Percentiles rank a stretch among this genome's conserved stretches.
These are phyloP conservation scores for Aythya baeri DNA, from an alignment of 2,113 vertebrate genomes.

Conservation along the genomic window DNA sequence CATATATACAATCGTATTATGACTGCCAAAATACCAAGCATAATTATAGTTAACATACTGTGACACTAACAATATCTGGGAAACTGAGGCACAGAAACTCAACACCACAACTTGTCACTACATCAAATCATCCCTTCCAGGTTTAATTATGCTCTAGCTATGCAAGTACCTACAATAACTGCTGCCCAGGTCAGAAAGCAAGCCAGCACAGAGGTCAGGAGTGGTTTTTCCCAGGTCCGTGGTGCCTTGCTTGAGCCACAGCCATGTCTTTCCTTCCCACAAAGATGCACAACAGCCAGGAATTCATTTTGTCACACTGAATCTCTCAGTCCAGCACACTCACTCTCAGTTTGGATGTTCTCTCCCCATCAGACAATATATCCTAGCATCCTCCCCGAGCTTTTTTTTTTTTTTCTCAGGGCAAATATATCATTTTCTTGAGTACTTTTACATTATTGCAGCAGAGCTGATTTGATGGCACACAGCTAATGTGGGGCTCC, in stretches of 20 bases:
- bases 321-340: not conserved
- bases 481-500: not conserved
- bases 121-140: not conserved
- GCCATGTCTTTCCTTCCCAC: not conserved
- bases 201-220: not conserved
- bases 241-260: not conserved
- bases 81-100: constrained; percentile 14
- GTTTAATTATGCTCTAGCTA: not conserved
- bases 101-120: not conserved
- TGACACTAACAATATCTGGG: not conserved
- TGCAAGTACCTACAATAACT: not conserved
- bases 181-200: not conserved
- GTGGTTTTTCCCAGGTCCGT: not conserved
- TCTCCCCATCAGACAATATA: not conserved
- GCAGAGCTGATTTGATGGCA: constrained; percentile 27
- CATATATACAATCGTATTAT: rapidly evolving
- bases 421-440: not conserved
- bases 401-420: not conserved
- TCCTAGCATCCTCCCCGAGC: not conserved
- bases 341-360: not conserved
- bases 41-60: not conserved
- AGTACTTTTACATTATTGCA: not conserved
- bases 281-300: not conserved
- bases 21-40: not conserved
- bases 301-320: not conserved